Evolutionary conservation across 1,140 invertebrate species (phyloP).

Genomic region (Pectinophora gossypiella): DNA sequence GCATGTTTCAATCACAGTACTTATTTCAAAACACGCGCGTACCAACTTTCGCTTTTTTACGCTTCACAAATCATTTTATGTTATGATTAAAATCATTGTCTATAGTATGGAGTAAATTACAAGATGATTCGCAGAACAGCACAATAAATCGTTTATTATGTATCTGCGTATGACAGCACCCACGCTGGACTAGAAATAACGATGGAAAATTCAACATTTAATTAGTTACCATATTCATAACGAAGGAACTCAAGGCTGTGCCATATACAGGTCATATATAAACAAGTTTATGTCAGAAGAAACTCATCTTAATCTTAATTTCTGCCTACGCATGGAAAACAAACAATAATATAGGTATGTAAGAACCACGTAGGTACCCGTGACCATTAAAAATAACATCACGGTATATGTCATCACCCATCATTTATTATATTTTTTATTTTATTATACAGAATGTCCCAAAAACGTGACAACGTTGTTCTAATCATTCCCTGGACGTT

Average conservation of each 20-base stretch:
- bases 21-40: conserved; percentile 15
- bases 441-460: no score
- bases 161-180: conserved; percentile 37
- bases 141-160: no score
- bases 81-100: no score
- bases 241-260: conserved; percentile 50
- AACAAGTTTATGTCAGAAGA: conserved; percentile 58
- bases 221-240: conserved; percentile 59
- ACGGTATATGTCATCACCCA: no score
- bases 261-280: conserved; percentile 62
- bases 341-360: no score
- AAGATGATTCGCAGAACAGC: no score
- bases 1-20: not conserved
- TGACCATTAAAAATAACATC: no score
- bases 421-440: no score
- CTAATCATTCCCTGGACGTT: no score
- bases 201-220: conserved; percentile 62
- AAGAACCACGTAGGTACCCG: no score
- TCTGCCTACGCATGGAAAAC: conserved; percentile 56
- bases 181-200: conserved; percentile 48
- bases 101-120: no score
- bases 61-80: conserved; percentile 26
- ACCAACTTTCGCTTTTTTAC: conserved; percentile 50
- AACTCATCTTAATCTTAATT: conserved; percentile 60
- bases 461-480: no score